A percentile compares a stretch with the other conserved stretches of the same genome.
Evolutionary conservation across 2,888 invertebrate species (phyloP).

Genomic region (Antheraea yamamai): DNA sequence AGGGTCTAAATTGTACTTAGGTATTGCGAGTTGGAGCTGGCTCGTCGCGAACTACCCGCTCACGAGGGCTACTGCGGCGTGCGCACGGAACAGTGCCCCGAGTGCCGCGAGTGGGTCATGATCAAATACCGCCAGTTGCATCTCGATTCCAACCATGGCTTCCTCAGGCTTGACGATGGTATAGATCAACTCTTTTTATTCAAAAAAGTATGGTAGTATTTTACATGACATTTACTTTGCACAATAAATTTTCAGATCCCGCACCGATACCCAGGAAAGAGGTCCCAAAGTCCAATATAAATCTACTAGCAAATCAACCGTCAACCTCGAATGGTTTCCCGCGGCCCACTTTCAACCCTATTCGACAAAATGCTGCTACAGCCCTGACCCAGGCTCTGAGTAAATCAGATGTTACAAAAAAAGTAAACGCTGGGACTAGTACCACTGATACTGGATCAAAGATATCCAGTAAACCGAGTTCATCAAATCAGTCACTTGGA

Average conservation of each 20-base stretch:
- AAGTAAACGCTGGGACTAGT: neutral
- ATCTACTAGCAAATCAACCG: constrained; percentile 21
- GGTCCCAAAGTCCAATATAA: constrained; percentile 24
- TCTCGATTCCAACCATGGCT: constrained; percentile 85
- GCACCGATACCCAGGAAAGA: constrained; percentile 36
- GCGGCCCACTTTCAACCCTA: constrained; percentile 24
- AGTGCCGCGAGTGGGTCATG: constrained; percentile 87
- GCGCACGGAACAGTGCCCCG: constrained; percentile 85
- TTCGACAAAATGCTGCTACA: neutral
- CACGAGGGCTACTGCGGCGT: constrained; percentile 88
- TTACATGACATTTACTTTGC: neutral
- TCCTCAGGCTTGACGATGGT: constrained; percentile 84
- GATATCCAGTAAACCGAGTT: neutral
- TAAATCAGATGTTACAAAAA: neutral
- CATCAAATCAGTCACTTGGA: constrained; percentile 22
- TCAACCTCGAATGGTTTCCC: constrained; percentile 15
- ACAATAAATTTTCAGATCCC: constrained; percentile 38
- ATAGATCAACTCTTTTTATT: constrained; percentile 26
- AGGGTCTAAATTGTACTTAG: constrained; percentile 33
- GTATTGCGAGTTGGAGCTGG: constrained; percentile 84
- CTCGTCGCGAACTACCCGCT: constrained; percentile 80
- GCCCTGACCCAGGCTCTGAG: neutral
- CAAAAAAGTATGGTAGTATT: constrained; percentile 3
- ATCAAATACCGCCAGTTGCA: constrained; percentile 85
- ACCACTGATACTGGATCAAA: neutral